Evolutionary conservation across 2,113 vertebrate genomes (phyloP).

Genomic region (Clinocottus analis): DNA sequence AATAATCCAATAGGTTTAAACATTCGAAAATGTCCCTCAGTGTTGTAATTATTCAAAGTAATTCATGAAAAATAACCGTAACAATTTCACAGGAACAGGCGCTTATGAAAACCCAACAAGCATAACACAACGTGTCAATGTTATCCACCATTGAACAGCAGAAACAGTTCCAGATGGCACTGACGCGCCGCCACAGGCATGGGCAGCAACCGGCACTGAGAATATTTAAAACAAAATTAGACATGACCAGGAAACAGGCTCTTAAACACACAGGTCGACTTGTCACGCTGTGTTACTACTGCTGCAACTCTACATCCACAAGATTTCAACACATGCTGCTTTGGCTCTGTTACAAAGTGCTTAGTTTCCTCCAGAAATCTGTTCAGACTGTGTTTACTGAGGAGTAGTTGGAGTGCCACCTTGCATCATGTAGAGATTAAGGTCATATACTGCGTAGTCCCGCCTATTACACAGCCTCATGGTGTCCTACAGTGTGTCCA

Average conservation of each 20-base stretch:
- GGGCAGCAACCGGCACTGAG: constrained; percentile 38
- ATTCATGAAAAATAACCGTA: background rate
- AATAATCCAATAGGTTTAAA: background rate
- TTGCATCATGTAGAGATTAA: constrained; percentile 35
- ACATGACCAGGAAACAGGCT: constrained; percentile 60
- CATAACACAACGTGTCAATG: constrained; percentile 39
- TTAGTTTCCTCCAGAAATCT: constrained; percentile 9
- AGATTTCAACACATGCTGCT: constrained; percentile 48
- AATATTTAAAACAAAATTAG: constrained; percentile 62
- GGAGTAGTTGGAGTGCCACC: too few relatives aligned
- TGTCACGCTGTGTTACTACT: constrained; percentile 60
- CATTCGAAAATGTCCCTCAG: background rate
- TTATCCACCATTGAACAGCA: constrained; percentile 22
- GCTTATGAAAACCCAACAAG: background rate
- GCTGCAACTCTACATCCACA: constrained; percentile 31
- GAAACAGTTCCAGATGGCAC: constrained; percentile 66
- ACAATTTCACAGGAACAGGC: constrained; percentile 3
- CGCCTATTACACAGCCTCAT: constrained; percentile 4
- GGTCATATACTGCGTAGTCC: constrained; percentile 18
- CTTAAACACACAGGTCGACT: constrained; percentile 69
- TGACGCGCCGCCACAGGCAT: constrained; percentile 45
- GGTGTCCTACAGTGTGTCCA: background rate
- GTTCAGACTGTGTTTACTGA: constrained; percentile 29
- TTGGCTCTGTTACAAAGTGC: constrained; percentile 27
- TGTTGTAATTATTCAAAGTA: background rate